Base-by-base conservation (phyloP, 92 coral and sea anemone species). In the Paramuricea clavata region DNA sequence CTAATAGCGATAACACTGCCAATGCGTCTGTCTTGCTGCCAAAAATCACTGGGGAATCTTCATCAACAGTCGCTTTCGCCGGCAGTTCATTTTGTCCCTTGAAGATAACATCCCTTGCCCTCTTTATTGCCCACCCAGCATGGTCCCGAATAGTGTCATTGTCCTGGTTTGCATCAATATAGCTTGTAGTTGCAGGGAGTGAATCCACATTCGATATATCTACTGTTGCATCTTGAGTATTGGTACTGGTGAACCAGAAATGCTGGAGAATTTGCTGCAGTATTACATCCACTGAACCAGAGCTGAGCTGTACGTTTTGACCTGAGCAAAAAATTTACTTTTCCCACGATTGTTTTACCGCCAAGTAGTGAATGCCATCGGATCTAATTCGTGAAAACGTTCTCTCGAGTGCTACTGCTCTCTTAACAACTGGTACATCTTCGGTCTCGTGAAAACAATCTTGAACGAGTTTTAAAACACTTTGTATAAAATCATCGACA, bases 211-310 rank as follows among this genome's bases (percentile, higher is more conserved):
- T n/a, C n/a, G n/a, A n/a, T n/a, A n/a, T n/a, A n/a, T n/a, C n/a
- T n/a, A n/a, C n/a, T n/a, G n/a, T n/a, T n/a, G n/a, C n/a, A n/a
- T n/a, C n/a, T n/a, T n/a, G n/a, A n/a, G n/a, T n/a, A n/a, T 44
- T 28, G 49, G 36, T 69, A 17, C 47, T 27, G 60, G 23, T n/a
- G n/a, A n/a, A 64, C 86, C 86, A 81, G 33, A 35, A 81, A 81
- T 81, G 86, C 43, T 64, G 86, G 10, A 81, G 16, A 64, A 81
- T 16, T 21, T 81, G 76, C 50, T 81, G 86, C 36, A 81, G 39
- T 81, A 81, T 69, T 21, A 22, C 31, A 16, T 19, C 33, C n/a
- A 71, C 50, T 5, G 77, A 35, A 19, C 12, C 25, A 9, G 42
- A 71, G 34, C 25, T 71, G 11, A 71, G 9, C 5, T 36, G 42